These are phyloP conservation scores for Drosophila peninsularis DNA, from an alignment of 2,888 invertebrate genomes.

Conservation along the genomic window DNA sequence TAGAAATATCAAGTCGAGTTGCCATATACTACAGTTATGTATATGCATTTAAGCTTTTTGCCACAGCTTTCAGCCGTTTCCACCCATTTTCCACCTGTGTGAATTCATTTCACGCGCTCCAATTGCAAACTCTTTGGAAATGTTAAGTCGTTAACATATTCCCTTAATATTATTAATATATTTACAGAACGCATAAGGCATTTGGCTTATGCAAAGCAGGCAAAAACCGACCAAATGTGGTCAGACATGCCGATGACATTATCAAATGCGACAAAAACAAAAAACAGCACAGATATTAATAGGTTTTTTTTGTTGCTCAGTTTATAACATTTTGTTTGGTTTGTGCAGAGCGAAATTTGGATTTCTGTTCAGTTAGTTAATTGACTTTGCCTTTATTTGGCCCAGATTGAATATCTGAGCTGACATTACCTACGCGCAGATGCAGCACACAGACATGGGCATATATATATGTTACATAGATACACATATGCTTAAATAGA, in stretches of 20 bases:
- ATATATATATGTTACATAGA: not conserved
- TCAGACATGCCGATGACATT: slow-evolving; percentile 58
- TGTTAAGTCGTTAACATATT: not conserved
- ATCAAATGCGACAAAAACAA: slow-evolving; percentile 20
- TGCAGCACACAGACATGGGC: not conserved
- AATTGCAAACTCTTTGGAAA: not conserved
- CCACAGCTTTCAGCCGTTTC: not conserved
- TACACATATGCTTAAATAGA: slow-evolving; percentile 9
- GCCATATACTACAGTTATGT: not conserved
- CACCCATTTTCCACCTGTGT: not conserved
- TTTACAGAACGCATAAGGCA: slow-evolving; percentile 19
- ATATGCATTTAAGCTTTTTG: too few relatives aligned
- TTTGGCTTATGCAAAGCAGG: slow-evolving; percentile 54
- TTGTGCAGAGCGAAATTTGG: slow-evolving; percentile 30
- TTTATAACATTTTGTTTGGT: slow-evolving; percentile 6
- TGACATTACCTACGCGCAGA: slow-evolving; percentile 35
- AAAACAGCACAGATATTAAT: slow-evolving; percentile 8
- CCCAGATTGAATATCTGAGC: slow-evolving; percentile 39
- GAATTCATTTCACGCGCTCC: not conserved
- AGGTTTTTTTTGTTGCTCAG: slow-evolving; percentile 13
- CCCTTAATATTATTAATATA: slow-evolving; percentile 1
- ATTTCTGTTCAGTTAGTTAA: slow-evolving; percentile 38
- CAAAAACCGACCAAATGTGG: slow-evolving; percentile 44
- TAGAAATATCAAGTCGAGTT: not conserved
- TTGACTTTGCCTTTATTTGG: slow-evolving; percentile 60